Base-by-base conservation (phyloP, 2,797 vertebrate species). In the Rhinoraja longicauda region DNA sequence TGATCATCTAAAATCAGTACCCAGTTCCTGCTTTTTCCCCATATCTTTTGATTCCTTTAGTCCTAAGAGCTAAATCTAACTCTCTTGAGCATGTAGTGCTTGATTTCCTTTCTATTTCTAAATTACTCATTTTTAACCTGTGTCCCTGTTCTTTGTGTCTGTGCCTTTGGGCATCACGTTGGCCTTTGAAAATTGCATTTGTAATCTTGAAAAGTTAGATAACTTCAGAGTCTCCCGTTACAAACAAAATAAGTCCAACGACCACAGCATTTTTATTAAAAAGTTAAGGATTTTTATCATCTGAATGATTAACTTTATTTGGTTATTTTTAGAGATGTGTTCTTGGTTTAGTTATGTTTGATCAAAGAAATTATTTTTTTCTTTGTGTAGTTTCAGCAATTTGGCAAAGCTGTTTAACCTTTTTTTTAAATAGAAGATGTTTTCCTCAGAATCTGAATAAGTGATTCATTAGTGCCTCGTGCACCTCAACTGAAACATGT, bases 141-240 rank as follows among this genome's bases (percentile, higher is more conserved):
- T 67, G 59, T 21, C 15, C 84, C n/a, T 88, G 15, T 64, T 88
- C 62, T 64, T 88, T 88, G 59, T 45, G 39, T 2, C n/a, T 17
- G n/a, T 88, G 84, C 59, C n/a, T 64, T 64, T 19, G n/a, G 84
- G 59, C 59, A 88, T 32, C 19, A 64, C 15, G 6, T 36, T 88
- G 84, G 32, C 84, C 88, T 88, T 19, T n/a, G 59, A 32, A 88
- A 88, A 88, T 64, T 64, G n/a, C n/a, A 36, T 62, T 64, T 64
- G 13, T 32, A 64, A 64, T 19, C 29, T 88, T 64, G 84, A n/a
- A 19, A 88, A 32, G 4, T 88, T 81, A 2, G 45, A 81, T 84
- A 45, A 84, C 39, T 45, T 45, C 39, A 45, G 39, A 32, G 32
- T 45, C 39, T 45, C 39, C 39, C 45, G 39, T 45, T 45, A 45